A percentile compares a stretch with the other conserved stretches of the same genome.
Conservation (phyloP, 1,140 invertebrate genomes). For the Tetragnatha versicolor region DNA sequence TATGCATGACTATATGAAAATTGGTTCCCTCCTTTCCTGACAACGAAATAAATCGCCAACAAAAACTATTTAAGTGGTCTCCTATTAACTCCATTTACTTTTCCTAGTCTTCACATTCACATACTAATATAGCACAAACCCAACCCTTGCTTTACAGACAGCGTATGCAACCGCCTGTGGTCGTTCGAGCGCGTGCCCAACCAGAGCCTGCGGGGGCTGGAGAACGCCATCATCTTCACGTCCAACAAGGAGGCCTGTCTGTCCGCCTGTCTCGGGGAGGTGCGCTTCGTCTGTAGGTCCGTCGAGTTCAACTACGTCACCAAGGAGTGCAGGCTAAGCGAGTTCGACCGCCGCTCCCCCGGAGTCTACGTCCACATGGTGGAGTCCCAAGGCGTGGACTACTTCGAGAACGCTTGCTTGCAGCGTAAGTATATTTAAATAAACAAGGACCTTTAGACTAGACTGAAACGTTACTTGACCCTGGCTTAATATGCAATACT, state of each 20-base stretch:
- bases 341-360: conserved; percentile 84
- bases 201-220: conserved; percentile 85
- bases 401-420: conserved; percentile 94
- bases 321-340: conserved; percentile 86
- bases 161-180: conserved; percentile 89
- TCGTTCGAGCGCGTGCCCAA: conserved; percentile 91
- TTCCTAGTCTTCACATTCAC: too few relatives aligned
- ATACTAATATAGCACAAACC: not conserved
- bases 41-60: too few relatives aligned
- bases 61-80: too few relatives aligned
- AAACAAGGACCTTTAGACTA: too few relatives aligned
- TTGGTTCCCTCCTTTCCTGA: too few relatives aligned
- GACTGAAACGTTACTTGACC: too few relatives aligned
- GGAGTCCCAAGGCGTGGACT: conserved; percentile 89
- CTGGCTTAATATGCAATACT: too few relatives aligned
- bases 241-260: conserved; percentile 92
- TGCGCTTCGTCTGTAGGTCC: conserved; percentile 88
- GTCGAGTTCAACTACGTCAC: conserved; percentile 94
- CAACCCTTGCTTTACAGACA: conserved; percentile 70
- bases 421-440: conserved; percentile 63
- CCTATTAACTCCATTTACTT: too few relatives aligned
- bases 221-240: conserved; percentile 90
- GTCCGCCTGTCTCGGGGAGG: conserved; percentile 89
- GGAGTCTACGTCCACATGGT: conserved; percentile 77
- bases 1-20: too few relatives aligned